phyloP scores from a whole-genome alignment of 2,888 invertebrate genomes.

The Drosophila histrio region DNA sequence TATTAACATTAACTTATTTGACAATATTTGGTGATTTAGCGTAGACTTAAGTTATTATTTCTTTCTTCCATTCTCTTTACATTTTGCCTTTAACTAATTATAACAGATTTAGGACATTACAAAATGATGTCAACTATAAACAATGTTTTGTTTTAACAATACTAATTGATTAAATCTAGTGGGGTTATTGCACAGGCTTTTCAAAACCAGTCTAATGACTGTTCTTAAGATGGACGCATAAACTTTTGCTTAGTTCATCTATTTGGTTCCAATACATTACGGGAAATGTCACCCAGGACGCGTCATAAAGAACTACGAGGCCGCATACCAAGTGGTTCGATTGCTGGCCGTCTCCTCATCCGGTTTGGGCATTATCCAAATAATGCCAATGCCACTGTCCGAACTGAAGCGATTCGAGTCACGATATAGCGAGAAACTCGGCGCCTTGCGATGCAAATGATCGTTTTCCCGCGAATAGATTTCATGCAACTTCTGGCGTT shows the following conservation, averaged over 20 bases:
- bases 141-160: background rate
- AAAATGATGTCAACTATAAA: constrained; percentile 11
- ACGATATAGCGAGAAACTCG: constrained; percentile 80
- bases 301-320: constrained; percentile 24
- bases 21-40: constrained; percentile 73
- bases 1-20: constrained; percentile 48
- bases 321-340: constrained; percentile 83
- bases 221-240: background rate
- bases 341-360: constrained; percentile 70
- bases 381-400: constrained; percentile 83
- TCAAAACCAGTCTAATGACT: constrained; percentile 11
- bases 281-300: background rate
- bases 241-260: background rate
- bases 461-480: constrained; percentile 79
- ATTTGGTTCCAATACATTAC: constrained; percentile 3
- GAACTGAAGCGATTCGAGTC: constrained; percentile 83
- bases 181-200: constrained; percentile 20
- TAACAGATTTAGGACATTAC: constrained; percentile 14
- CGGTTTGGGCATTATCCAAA: constrained; percentile 80
- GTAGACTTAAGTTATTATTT: constrained; percentile 24
- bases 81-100: constrained; percentile 19
- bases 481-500: constrained; percentile 80
- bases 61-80: background rate
- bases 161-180: constrained; percentile 2
- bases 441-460: constrained; percentile 80